Conservation (phyloP, 35 echinoderm and acorn worm species). For the Ophioderma brevispina region DNA sequence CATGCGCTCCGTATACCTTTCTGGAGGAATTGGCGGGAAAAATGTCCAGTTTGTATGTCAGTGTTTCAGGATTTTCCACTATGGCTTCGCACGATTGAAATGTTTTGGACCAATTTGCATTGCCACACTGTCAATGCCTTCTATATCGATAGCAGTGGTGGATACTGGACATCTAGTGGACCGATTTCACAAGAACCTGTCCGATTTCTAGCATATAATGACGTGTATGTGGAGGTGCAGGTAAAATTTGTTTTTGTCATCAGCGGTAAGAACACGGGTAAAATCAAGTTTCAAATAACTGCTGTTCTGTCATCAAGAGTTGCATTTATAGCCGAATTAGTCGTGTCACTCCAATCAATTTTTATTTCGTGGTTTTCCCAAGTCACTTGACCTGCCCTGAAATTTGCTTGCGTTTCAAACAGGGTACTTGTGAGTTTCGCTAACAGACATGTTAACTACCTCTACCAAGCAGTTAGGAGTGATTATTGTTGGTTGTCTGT, state of each 20-base stretch:
- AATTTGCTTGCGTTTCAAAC: no score
- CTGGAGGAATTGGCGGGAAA: background rate
- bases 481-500: background rate
- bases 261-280: background rate
- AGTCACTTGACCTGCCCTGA: no score
- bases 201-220: background rate
- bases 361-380: no score
- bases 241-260: background rate
- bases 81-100: background rate
- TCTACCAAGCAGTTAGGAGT: background rate
- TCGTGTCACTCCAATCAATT: no score
- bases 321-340: no score
- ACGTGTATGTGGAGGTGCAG: background rate
- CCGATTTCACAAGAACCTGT: background rate
- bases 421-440: no score
- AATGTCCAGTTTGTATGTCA: background rate
- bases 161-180: constrained; percentile 11
- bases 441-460: no score
- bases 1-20: background rate
- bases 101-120: background rate
- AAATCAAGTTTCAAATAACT: background rate
- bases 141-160: background rate
- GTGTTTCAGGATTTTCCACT: background rate
- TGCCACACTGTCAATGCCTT: background rate
- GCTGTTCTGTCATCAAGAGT: no score